A percentile compares a stretch with the other conserved stretches of the same genome.
phyloP scores from a whole-genome alignment of 2,113 vertebrate species.

The Ranitomeya variabilis region DNA sequence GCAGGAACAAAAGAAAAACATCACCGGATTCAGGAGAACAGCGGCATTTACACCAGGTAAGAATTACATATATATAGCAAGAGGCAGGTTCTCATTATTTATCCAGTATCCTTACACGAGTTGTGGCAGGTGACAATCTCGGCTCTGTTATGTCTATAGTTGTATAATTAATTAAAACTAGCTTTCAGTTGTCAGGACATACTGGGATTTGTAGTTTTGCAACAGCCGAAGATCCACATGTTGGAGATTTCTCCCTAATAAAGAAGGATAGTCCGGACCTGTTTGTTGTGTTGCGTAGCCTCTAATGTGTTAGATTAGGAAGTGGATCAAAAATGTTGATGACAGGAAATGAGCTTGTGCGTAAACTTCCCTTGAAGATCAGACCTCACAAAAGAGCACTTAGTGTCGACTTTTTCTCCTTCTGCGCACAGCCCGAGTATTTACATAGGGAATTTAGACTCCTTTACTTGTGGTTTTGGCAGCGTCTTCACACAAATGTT shows the following conservation, averaged over 20 bases:
- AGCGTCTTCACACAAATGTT: conserved; percentile 80
- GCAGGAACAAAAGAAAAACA: no score
- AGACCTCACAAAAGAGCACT: conserved; percentile 65
- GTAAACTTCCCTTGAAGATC: conserved; percentile 43
- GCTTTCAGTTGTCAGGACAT: neutral
- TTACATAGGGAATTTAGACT: conserved; percentile 82
- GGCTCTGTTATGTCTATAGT: neutral
- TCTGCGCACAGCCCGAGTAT: conserved; percentile 75
- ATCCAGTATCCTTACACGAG: no score
- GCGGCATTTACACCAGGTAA: no score
- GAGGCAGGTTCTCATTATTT: no score
- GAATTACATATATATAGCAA: no score
- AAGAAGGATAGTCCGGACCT: neutral
- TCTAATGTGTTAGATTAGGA: conserved; percentile 56
- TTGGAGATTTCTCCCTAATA: neutral
- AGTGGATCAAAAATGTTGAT: conserved; percentile 52
- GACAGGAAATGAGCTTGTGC: conserved; percentile 51
- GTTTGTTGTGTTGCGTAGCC: conserved; percentile 38
- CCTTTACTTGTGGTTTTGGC: conserved; percentile 86
- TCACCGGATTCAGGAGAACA: no score
- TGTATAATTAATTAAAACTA: no score
- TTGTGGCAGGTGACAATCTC: neutral
- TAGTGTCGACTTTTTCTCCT: conserved; percentile 66
- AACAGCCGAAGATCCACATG: neutral
- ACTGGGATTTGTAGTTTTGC: neutral